These are phyloP conservation scores for Tenebrosternarchus preto DNA, from an alignment of 2,113 vertebrate genomes.

Conservation along the genomic window DNA sequence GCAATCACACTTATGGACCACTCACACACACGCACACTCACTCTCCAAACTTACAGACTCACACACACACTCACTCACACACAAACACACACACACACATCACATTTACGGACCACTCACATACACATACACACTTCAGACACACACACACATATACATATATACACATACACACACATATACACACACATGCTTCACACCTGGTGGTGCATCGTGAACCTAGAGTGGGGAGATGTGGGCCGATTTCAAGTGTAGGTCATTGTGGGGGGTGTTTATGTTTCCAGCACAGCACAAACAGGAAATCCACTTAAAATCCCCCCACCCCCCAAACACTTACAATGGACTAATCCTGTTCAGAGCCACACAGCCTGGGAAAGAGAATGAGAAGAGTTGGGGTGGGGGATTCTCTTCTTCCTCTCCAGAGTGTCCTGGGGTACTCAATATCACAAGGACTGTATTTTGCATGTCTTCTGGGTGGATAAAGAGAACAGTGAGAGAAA, in stretches of 20 bases:
- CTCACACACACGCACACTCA: slow-evolving; percentile 5
- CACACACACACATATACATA: neutral
- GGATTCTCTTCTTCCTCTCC: too few relatives aligned
- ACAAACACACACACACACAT: slow-evolving; percentile 13
- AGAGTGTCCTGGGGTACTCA: too few relatives aligned
- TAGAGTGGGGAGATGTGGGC: neutral
- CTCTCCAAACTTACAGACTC: neutral
- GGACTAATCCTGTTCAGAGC: slow-evolving; percentile 27
- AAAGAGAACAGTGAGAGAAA: too few relatives aligned
- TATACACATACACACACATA: slow-evolving; percentile 6
- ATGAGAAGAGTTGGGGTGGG: neutral
- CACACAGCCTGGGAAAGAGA: neutral
- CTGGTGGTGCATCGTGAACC: too few relatives aligned
- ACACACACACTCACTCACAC: slow-evolving; percentile 18
- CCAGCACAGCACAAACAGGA: slow-evolving; percentile 38
- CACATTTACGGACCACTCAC: too few relatives aligned
- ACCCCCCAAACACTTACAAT: neutral
- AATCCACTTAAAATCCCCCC: slow-evolving; percentile 28
- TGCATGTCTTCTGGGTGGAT: too few relatives aligned
- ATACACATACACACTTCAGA: neutral
- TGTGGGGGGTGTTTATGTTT: slow-evolving; percentile 9
- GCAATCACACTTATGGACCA: too few relatives aligned
- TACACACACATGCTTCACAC: slow-evolving; percentile 32
- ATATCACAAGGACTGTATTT: too few relatives aligned
- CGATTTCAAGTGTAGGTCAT: slow-evolving; percentile 33